Evolutionary conservation across 2,113 vertebrate genomes (phyloP).

Genomic region (Leptobrachium ailaonicum): DNA sequence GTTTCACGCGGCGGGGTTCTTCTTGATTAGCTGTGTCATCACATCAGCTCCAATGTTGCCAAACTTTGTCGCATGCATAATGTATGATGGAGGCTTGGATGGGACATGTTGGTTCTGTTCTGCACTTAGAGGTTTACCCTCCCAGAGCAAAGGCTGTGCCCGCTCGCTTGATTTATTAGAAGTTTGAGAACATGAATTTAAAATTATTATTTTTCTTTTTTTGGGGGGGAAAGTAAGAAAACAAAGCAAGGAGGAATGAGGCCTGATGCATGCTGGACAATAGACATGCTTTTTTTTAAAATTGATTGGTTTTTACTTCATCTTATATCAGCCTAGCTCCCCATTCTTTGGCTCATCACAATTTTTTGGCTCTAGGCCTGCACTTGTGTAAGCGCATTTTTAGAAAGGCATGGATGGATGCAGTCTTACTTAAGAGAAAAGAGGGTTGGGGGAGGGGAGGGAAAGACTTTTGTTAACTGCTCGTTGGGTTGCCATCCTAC

Average conservation of each 20-base stretch:
- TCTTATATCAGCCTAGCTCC: slow-evolving; percentile 74
- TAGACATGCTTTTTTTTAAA: slow-evolving; percentile 75
- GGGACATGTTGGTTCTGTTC: slow-evolving; percentile 75
- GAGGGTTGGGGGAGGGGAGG: slow-evolving; percentile 2
- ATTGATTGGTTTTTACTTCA: slow-evolving; percentile 73
- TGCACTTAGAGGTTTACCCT: slow-evolving; percentile 76
- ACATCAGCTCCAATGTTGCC: slow-evolving; percentile 82
- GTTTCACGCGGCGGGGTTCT: slow-evolving; percentile 77
- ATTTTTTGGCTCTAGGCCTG: slow-evolving; percentile 72
- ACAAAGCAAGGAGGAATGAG: slow-evolving; percentile 60
- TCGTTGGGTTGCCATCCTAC: slow-evolving; percentile 67
- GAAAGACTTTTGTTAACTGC: slow-evolving; percentile 70
- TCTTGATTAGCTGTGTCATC: slow-evolving; percentile 80
- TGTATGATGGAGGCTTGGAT: slow-evolving; percentile 79
- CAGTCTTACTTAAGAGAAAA: slow-evolving; percentile 67
- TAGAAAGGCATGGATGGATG: slow-evolving; percentile 73
- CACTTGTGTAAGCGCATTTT: slow-evolving; percentile 70
- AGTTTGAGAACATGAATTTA: slow-evolving; percentile 48
- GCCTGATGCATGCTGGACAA: slow-evolving; percentile 80
- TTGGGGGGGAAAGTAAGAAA: slow-evolving; percentile 18
- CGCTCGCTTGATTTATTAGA: slow-evolving; percentile 70
- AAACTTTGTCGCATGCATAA: slow-evolving; percentile 86
- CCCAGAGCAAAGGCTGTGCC: slow-evolving; percentile 71
- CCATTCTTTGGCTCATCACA: slow-evolving; percentile 71
- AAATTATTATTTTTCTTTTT: not conserved